These are phyloP conservation scores for Pogonomyrmex barbatus DNA, from an alignment of 1,140 invertebrate species.

Conservation along the genomic window DNA sequence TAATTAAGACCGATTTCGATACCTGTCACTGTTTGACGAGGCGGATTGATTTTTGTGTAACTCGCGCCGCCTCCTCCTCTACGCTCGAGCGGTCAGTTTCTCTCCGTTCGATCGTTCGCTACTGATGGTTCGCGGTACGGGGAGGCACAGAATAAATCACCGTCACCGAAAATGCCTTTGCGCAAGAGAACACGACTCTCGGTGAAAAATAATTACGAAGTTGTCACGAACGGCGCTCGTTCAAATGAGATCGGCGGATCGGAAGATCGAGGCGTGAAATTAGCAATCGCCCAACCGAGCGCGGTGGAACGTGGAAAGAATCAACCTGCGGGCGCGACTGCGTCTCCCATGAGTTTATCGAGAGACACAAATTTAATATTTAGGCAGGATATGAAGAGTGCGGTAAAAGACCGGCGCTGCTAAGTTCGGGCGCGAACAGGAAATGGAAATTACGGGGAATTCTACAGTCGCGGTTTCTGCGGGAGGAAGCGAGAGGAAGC, in stretches of 20 bases:
- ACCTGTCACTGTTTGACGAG: slow-evolving; percentile 32
- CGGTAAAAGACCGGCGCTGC: slow-evolving; percentile 24
- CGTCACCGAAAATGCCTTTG: slow-evolving; percentile 52
- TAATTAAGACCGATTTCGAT: slow-evolving; percentile 19
- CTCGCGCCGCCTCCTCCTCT: slow-evolving; percentile 19
- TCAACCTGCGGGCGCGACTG: slow-evolving; percentile 30
- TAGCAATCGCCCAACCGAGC: slow-evolving; percentile 19
- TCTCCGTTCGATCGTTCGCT: slow-evolving; percentile 47
- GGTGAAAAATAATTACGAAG: slow-evolving; percentile 35
- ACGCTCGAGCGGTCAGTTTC: slow-evolving; percentile 71
- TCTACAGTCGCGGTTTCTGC: slow-evolving; percentile 29
- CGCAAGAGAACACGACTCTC: background rate
- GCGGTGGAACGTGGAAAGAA: slow-evolving; percentile 12
- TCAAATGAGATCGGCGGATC: slow-evolving; percentile 58
- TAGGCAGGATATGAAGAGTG: slow-evolving; percentile 56
- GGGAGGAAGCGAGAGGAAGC: background rate
- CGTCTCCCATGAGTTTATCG: slow-evolving; percentile 45
- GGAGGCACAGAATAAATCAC: slow-evolving; percentile 55
- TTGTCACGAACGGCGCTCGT: slow-evolving; percentile 14
- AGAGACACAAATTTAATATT: slow-evolving; percentile 63
- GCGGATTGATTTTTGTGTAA: slow-evolving; percentile 30
- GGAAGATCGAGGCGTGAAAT: slow-evolving; percentile 62
- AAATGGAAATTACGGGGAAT: slow-evolving; percentile 39
- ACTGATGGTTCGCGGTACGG: slow-evolving; percentile 61
- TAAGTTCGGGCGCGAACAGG: slow-evolving; percentile 32